A percentile compares a stretch with the other conserved stretches of the same genome.
phyloP scores from a whole-genome alignment of 2,888 invertebrate species.

The Polietes domitor region DNA sequence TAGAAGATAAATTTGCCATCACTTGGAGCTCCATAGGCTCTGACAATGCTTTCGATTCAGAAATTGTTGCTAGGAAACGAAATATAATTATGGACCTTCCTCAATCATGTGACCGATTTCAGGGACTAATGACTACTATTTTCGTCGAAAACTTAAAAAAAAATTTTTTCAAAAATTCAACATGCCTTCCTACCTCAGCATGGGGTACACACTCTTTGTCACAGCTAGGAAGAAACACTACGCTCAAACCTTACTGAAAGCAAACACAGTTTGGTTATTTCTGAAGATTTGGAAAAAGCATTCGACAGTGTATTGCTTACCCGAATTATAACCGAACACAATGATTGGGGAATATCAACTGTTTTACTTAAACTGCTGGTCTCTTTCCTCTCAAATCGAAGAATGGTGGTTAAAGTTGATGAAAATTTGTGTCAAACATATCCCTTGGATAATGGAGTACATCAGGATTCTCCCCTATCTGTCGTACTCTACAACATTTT shows the following conservation, averaged over 20 bases:
- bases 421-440: not conserved
- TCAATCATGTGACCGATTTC: no score
- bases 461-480: constrained; percentile 11
- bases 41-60: no score
- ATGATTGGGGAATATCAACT: not conserved
- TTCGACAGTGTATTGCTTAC: not conserved
- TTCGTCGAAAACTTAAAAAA: no score
- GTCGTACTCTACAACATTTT: constrained; percentile 8
- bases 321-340: not conserved
- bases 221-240: not conserved
- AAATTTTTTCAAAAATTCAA: not conserved
- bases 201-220: not conserved
- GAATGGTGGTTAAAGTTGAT: not conserved
- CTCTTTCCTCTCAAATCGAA: constrained; percentile 5
- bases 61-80: no score
- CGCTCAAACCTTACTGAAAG: not conserved
- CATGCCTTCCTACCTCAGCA: not conserved
- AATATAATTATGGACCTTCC: no score
- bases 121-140: no score
- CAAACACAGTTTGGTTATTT: not conserved
- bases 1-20: no score
- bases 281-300: not conserved
- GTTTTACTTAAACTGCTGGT: not conserved
- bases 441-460: not conserved
- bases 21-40: no score